Conservation (phyloP, 92 coral and sea anemone genomes). For the Zoanthus solanderi region DNA sequence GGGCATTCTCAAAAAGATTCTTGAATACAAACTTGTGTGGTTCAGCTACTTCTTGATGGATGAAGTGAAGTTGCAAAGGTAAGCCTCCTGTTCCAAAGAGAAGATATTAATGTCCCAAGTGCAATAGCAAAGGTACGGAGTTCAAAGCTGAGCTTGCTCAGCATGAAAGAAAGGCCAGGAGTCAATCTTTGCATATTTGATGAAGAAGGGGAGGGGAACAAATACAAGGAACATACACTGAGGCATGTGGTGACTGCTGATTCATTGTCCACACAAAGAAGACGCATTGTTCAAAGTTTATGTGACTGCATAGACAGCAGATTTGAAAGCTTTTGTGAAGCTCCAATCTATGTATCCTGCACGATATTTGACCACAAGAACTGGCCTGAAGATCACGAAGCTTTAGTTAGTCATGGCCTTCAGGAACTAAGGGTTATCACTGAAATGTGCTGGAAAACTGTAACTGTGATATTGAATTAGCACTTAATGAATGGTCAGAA, state of each 20-base stretch:
- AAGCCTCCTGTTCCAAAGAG: slow-evolving; percentile 41
- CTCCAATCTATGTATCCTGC: slow-evolving; percentile 53
- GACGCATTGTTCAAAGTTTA: slow-evolving; percentile 44
- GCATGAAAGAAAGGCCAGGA: slow-evolving; percentile 40
- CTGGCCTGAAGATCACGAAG: slow-evolving; percentile 42
- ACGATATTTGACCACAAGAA: slow-evolving; percentile 49
- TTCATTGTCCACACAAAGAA: slow-evolving; percentile 38
- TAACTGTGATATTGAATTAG: slow-evolving; percentile 42
- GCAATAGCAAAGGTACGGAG: slow-evolving; percentile 29
- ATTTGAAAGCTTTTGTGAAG: slow-evolving; percentile 42
- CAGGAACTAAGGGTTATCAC: slow-evolving; percentile 40
- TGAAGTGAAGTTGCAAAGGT: slow-evolving; percentile 41
- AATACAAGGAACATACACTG: slow-evolving; percentile 40
- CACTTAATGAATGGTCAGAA: slow-evolving; percentile 60
- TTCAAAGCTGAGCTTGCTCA: slow-evolving; percentile 15
- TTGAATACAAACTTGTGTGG: slow-evolving; percentile 26
- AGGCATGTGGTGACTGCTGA: slow-evolving; percentile 29
- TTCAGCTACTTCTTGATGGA: slow-evolving; percentile 21
- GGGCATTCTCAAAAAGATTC: slow-evolving; percentile 39
- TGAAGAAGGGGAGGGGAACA: slow-evolving; percentile 19
- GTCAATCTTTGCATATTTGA: slow-evolving; percentile 33
- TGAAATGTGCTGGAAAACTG: slow-evolving; percentile 39
- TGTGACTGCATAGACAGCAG: slow-evolving; percentile 46
- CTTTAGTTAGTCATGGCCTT: slow-evolving; percentile 37
- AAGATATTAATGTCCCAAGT: slow-evolving; percentile 40